Conservation (phyloP, 2,113 vertebrate species). For the Ciconia boyciana region DNA sequence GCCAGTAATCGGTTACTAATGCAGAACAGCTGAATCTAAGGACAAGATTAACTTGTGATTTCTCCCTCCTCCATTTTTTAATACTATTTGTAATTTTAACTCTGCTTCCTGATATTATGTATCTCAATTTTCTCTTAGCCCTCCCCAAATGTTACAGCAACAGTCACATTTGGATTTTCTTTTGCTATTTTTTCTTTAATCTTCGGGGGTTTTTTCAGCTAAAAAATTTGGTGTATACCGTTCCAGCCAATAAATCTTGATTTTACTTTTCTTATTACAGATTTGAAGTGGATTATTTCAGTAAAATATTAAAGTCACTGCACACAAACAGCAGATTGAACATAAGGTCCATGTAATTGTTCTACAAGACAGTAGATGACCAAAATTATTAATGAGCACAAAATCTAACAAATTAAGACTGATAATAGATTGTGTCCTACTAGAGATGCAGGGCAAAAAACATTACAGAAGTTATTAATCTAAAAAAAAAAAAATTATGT, state of each 20-base stretch:
- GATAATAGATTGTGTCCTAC: background rate
- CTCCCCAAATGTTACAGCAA: background rate
- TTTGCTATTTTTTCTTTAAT: background rate
- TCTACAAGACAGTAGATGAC: background rate
- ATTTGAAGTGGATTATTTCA: background rate
- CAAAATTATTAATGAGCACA: background rate
- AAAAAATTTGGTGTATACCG: background rate
- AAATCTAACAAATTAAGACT: background rate
- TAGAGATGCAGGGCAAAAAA: background rate
- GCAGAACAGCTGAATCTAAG: background rate
- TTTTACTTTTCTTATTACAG: background rate
- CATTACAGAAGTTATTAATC: background rate
- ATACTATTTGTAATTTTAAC: constrained; percentile 14
- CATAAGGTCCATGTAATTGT: background rate
- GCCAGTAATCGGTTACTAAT: background rate
- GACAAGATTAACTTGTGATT: background rate
- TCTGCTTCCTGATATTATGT: background rate
- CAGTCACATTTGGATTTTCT: background rate
- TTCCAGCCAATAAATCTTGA: background rate
- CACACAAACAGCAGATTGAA: background rate
- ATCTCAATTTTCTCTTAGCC: background rate
- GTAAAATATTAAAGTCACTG: background rate
- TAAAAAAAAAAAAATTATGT: background rate
- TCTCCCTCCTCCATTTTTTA: background rate
- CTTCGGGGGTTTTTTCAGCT: background rate